Percentiles rank a stretch among this genome's conserved stretches.
phyloP scores from a whole-genome alignment of 1,140 invertebrate species.

The Spodoptera frugiperda region DNA sequence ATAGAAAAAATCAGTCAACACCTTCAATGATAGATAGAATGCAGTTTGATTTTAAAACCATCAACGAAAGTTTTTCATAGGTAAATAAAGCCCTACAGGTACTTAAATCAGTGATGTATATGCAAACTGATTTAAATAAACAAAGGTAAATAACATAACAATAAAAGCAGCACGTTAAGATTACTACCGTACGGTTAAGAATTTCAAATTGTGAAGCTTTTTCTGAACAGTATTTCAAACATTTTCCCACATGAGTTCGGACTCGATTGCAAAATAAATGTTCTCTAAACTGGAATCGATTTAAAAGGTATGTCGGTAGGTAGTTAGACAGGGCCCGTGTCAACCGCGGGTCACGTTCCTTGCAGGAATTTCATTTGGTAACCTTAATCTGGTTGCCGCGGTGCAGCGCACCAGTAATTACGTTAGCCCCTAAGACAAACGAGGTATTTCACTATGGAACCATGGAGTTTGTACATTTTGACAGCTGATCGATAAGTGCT shows the following conservation, averaged over 20 bases:
- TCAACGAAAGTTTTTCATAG: too few relatives aligned
- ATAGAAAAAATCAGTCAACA: too few relatives aligned
- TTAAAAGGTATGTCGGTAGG: constrained; percentile 1
- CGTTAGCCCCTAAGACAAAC: constrained; percentile 45
- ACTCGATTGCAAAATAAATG: constrained; percentile 6
- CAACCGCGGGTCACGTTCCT: constrained; percentile 39
- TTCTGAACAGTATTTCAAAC: too few relatives aligned
- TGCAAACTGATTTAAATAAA: too few relatives aligned
- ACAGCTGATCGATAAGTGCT: constrained; percentile 41
- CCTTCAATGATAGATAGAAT: too few relatives aligned
- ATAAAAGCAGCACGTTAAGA: too few relatives aligned
- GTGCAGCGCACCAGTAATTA: constrained; percentile 29
- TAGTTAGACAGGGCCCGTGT: constrained; percentile 40
- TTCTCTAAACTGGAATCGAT: background rate
- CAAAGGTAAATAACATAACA: too few relatives aligned
- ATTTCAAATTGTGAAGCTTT: too few relatives aligned
- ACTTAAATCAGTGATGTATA: too few relatives aligned
- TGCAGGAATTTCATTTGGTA: constrained; percentile 44
- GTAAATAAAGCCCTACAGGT: too few relatives aligned
- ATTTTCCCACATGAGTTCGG: background rate
- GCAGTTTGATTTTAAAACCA: too few relatives aligned
- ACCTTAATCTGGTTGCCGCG: constrained; percentile 46
- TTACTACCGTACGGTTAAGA: too few relatives aligned
- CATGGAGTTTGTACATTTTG: constrained; percentile 16
- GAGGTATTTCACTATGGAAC: constrained; percentile 22